Evolutionary conservation across 2,797 vertebrate genomes (phyloP).

Genomic region (Zenarchopterus dispar): DNA sequence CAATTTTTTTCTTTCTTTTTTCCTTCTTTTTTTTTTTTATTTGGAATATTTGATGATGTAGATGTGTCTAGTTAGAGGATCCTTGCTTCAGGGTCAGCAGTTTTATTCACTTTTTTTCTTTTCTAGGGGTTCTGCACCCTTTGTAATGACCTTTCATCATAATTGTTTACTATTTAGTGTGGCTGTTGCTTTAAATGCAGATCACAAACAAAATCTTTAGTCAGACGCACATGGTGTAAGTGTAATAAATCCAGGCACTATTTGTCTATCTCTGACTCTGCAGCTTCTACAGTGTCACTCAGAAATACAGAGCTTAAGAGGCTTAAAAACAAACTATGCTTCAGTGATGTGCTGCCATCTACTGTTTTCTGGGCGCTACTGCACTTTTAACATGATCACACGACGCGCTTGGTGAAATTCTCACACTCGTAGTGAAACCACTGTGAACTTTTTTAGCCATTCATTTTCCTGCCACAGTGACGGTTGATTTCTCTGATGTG

Average conservation of each 20-base stretch:
- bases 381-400: neutral
- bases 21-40: neutral
- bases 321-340: neutral
- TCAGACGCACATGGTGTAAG: too few relatives aligned
- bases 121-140: neutral
- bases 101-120: too few relatives aligned
- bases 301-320: neutral
- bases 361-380: slow-evolving; percentile 40
- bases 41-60: too few relatives aligned
- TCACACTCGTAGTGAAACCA: neutral
- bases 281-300: too few relatives aligned
- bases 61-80: too few relatives aligned
- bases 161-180: neutral
- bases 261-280: neutral
- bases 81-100: too few relatives aligned
- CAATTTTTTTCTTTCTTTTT: neutral
- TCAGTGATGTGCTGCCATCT: slow-evolving; percentile 75
- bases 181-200: too few relatives aligned
- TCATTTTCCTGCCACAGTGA: neutral
- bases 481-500: neutral
- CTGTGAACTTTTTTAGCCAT: neutral
- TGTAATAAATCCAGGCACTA: neutral
- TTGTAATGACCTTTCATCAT: neutral
- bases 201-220: too few relatives aligned
- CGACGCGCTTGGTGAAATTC: neutral